phyloP scores from a whole-genome alignment of 2,888 invertebrate species.

The Baccha elongata region DNA sequence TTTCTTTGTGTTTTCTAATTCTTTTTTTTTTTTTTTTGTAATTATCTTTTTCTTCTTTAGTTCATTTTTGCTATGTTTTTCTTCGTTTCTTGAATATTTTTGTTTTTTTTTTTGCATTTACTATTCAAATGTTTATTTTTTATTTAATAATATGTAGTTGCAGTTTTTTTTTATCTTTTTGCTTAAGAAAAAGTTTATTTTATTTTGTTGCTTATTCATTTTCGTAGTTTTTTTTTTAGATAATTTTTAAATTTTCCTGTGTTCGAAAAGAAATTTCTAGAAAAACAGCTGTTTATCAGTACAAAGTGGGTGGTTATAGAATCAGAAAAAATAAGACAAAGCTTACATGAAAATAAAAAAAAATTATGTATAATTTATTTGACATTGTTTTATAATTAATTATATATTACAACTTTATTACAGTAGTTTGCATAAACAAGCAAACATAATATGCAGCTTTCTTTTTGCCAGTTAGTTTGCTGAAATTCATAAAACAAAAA shows the following conservation, averaged over 20 bases:
- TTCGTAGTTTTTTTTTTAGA: slow-evolving; percentile 21
- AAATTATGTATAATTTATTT: slow-evolving; percentile 6
- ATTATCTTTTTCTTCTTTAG: slow-evolving; percentile 46
- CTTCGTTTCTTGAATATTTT: slow-evolving; percentile 25
- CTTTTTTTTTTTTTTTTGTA: slow-evolving; percentile 64
- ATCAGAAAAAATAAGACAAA: slow-evolving; percentile 1
- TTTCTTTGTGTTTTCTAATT: slow-evolving; percentile 80
- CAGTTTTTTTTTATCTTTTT: slow-evolving; percentile 40
- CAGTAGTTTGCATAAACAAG: neutral
- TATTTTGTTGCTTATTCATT: slow-evolving; percentile 40
- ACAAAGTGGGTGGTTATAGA: slow-evolving; percentile 22
- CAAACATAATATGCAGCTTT: neutral
- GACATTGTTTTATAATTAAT: neutral
- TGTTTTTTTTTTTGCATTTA: slow-evolving; percentile 31
- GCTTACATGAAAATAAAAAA: neutral
- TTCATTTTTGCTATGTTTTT: slow-evolving; percentile 63
- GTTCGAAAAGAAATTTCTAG: slow-evolving; percentile 31
- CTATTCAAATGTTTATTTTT: slow-evolving; percentile 55
- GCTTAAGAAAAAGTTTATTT: slow-evolving; percentile 47
- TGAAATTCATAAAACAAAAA: slow-evolving; percentile 40
- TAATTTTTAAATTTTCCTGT: slow-evolving; percentile 44
- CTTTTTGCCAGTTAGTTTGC: slow-evolving; percentile 11
- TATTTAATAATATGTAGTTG: slow-evolving; percentile 47
- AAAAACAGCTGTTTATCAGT: slow-evolving; percentile 13
- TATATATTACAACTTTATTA: slow-evolving; percentile 28